These are phyloP conservation scores for Heliconius congener DNA, from an alignment of 1,140 invertebrate genomes.

Conservation along the genomic window DNA sequence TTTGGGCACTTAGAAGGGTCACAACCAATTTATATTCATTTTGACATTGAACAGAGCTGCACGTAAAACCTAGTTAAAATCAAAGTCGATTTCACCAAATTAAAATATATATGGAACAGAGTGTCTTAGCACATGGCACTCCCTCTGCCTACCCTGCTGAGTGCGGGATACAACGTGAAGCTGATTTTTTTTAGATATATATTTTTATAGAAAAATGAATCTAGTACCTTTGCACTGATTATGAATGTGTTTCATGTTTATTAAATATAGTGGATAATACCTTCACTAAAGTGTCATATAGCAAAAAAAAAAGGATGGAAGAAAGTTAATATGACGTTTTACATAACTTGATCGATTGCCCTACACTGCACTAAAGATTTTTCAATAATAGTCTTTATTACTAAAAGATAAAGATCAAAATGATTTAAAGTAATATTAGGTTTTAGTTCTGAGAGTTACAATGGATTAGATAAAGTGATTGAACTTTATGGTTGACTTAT, in stretches of 20 bases:
- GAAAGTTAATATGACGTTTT: constrained; percentile 68
- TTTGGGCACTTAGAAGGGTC: too few relatives aligned
- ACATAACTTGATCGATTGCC: constrained; percentile 67
- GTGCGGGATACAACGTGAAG: too few relatives aligned
- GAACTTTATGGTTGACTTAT: constrained; percentile 64
- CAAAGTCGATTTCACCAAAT: too few relatives aligned
- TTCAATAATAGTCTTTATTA: constrained; percentile 32
- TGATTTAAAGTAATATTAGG: not conserved
- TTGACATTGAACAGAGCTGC: too few relatives aligned
- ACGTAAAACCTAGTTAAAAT: too few relatives aligned
- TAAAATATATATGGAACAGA: too few relatives aligned
- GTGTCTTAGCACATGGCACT: too few relatives aligned
- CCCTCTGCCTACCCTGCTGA: too few relatives aligned
- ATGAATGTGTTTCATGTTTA: constrained; percentile 13
- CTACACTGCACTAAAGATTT: constrained; percentile 8
- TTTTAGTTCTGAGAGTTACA: constrained; percentile 43
- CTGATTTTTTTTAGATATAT: too few relatives aligned
- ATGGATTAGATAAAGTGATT: constrained; percentile 57
- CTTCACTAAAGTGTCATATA: constrained; percentile 50
- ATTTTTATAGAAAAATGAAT: not conserved
- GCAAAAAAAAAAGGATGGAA: constrained; percentile 40
- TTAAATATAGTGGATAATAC: constrained; percentile 24
- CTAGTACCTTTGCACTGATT: not conserved
- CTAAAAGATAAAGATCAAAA: not conserved
- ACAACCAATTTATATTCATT: too few relatives aligned